Percentiles rank a stretch among this genome's conserved stretches.
phyloP scores from a whole-genome alignment of 2,888 invertebrate genomes.

The Coelinius sp. region DNA sequence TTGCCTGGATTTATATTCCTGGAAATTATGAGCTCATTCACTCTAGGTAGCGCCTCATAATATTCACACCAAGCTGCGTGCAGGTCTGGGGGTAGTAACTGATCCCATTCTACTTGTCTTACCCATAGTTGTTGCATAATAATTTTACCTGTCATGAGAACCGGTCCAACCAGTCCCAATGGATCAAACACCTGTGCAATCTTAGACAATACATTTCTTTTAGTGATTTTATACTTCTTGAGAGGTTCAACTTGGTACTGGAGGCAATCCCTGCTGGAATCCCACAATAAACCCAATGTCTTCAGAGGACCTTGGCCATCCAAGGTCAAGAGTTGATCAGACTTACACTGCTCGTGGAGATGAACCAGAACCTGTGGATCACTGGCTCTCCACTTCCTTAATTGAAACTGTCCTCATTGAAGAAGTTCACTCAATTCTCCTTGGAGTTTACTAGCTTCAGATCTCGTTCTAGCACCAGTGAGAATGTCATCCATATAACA shows the following conservation, averaged over 20 bases:
- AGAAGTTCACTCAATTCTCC: constrained; percentile 31
- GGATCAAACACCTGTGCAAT: background rate
- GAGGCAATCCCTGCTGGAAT: constrained; percentile 7
- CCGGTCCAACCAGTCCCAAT: background rate
- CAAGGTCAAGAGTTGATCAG: constrained; percentile 5
- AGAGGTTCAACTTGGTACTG: background rate
- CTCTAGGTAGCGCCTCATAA: constrained; percentile 12
- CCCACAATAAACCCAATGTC: constrained; percentile 33
- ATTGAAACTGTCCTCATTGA: constrained; percentile 28
- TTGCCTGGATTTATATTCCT: constrained; percentile 22
- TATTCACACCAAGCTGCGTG: constrained; percentile 11
- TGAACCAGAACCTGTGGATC: constrained; percentile 3
- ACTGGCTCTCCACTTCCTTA: constrained; percentile 38
- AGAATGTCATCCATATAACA: constrained; percentile 57
- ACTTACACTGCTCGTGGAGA: background rate
- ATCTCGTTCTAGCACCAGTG: constrained; percentile 37
- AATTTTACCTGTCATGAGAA: background rate
- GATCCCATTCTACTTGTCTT: constrained; percentile 23
- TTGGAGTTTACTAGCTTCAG: constrained; percentile 22
- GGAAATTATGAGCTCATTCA: constrained; percentile 15
- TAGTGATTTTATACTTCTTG: background rate
- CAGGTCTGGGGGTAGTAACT: constrained; percentile 7
- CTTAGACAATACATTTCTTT: background rate
- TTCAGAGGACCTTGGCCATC: background rate
- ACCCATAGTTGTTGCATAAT: background rate